Conservation (phyloP, 2,113 vertebrate genomes). For the Atlantisia rogersi region DNA sequence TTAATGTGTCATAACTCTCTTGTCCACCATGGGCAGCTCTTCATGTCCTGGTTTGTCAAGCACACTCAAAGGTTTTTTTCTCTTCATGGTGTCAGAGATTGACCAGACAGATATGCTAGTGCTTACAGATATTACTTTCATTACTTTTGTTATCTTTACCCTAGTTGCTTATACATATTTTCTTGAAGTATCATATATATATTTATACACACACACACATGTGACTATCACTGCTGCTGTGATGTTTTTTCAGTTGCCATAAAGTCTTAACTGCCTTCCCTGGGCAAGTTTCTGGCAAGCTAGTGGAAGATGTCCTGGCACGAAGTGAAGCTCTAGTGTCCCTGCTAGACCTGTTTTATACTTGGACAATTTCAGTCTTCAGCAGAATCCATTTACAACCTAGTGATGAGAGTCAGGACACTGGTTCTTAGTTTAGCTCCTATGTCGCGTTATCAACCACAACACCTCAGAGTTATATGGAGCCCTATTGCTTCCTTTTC, state of each 20-base stretch:
- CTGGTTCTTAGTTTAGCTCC: neutral
- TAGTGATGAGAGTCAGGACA: neutral
- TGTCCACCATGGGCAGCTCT: neutral
- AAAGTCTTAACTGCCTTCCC: neutral
- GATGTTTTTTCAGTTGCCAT: neutral
- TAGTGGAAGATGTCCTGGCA: neutral
- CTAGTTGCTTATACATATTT: neutral
- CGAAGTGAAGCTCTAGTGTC: neutral
- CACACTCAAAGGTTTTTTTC: neutral
- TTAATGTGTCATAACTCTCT: neutral
- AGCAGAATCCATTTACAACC: neutral
- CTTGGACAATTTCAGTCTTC: neutral
- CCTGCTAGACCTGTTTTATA: neutral
- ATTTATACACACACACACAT: too few relatives aligned
- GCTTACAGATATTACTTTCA: neutral
- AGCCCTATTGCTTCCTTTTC: neutral
- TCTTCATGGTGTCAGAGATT: neutral
- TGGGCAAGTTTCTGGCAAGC: neutral
- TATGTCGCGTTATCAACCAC: neutral
- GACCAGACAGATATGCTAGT: neutral
- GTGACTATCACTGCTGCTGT: rapidly evolving
- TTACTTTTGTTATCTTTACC: neutral
- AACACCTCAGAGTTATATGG: rapidly evolving
- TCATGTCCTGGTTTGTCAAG: neutral
- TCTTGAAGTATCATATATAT: neutral